Percentiles rank a stretch among this genome's conserved stretches.
Evolutionary conservation across 2,888 invertebrate genomes (phyloP).

Genomic region (Eledona agricola): DNA sequence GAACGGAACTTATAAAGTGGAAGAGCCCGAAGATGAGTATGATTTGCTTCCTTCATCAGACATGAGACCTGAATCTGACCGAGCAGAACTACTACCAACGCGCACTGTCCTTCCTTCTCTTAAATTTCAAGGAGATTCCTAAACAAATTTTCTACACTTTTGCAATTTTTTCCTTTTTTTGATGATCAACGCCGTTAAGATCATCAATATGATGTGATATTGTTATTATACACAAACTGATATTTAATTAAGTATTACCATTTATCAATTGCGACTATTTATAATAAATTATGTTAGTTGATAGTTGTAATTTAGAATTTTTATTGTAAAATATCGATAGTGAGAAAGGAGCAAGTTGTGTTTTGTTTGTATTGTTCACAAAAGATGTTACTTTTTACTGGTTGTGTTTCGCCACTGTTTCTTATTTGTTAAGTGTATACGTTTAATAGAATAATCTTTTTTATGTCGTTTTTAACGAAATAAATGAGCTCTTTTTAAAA

Average conservation of each 20-base stretch:
- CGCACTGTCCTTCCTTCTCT: constrained; percentile 18
- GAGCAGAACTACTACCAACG: constrained; percentile 47
- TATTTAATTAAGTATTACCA: constrained; percentile 30
- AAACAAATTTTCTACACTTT: constrained; percentile 4
- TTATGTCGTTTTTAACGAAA: too few species aligned
- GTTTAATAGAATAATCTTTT: too few species aligned
- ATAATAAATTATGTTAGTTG: constrained; percentile 26
- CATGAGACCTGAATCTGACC: constrained; percentile 67
- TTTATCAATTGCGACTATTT: constrained; percentile 19
- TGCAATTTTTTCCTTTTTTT: constrained; percentile 15
- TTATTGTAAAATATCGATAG: constrained; percentile 15
- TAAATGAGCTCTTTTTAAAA: too few species aligned
- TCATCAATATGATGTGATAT: constrained; percentile 24
- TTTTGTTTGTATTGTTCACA: too few species aligned
- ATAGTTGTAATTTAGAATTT: constrained; percentile 9
- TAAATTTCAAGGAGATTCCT: constrained; percentile 17
- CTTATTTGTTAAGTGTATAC: too few species aligned
- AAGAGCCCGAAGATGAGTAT: constrained; percentile 55
- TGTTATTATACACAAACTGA: constrained; percentile 20
- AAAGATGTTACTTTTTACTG: too few species aligned
- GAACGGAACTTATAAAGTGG: constrained; percentile 59
- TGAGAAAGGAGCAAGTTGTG: not conserved
- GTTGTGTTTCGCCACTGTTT: too few species aligned
- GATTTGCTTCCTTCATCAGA: constrained; percentile 56
- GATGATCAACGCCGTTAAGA: too few species aligned